Base-by-base conservation (phyloP, 23 tunicate species). In the Botrylloides violaceus region DNA sequence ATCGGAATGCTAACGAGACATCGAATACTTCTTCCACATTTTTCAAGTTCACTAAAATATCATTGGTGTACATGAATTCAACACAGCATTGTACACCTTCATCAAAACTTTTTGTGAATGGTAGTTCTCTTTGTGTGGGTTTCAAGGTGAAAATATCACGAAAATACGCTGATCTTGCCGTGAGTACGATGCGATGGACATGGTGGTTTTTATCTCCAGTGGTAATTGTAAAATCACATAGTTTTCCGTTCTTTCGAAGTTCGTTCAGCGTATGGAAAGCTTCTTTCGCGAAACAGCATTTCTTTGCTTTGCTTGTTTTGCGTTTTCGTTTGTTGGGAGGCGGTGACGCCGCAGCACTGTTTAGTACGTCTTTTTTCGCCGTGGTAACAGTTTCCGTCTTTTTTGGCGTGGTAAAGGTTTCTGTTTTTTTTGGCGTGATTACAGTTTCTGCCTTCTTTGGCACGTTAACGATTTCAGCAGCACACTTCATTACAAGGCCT, bases 191-290 rank as follows among this genome's bases (percentile, higher is more conserved):
- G 32, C 33, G 32, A 9, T 63, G 70, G 20, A 28, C 70, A 19
- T 63, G 26, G 35, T 25, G 29, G 4, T 3, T 9, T 63, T 63
- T 28, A 5, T 7, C 9, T 18, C 28, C 64, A 7, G 35, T 33
- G 26, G 4, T 25, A 3, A 63, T 63, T 63, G 26, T 22, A 28
- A 63, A 63, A 28, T 63, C 70, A 33, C 70, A 63, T 4, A 63
- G 33, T 3, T 25, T 25, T 26, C 70, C 70, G 4, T 63, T 28
- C 29, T 31, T 63, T 63, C 70, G 70, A 31, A 27, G 29, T 29
- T 63, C 70, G 33, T 63, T 63, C 70, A 63, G 35, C n/a, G 32
- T 63, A 21, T 63, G 23, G 35, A 63, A 63, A 31, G 70, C 70
- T 29, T 63, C 34, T 15, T 63, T 15, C 9, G 70, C 70, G 9